These are phyloP conservation scores for Meliscaeva auricollis DNA, from an alignment of 2,888 invertebrate species.

Conservation along the genomic window DNA sequence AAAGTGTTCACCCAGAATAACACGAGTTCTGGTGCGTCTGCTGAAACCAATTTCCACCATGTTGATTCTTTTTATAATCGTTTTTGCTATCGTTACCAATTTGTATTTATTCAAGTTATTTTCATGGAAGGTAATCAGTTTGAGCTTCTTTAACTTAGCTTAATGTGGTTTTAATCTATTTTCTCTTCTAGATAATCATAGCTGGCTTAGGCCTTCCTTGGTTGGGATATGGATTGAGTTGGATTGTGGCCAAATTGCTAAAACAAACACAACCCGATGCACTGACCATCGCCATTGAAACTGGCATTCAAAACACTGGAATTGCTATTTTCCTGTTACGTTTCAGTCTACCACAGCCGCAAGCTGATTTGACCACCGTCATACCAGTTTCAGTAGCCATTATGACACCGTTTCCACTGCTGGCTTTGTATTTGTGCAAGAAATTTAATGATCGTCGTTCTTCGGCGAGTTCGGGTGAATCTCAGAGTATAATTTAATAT, in stretches of 20 bases:
- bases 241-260: slow-evolving; percentile 86
- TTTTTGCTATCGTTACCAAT: slow-evolving; percentile 95
- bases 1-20: slow-evolving; percentile 88
- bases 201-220: slow-evolving; percentile 93
- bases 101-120: slow-evolving; percentile 94
- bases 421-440: slow-evolving; percentile 85
- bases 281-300: slow-evolving; percentile 96
- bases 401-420: slow-evolving; percentile 96
- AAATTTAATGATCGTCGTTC: slow-evolving; percentile 74
- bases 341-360: slow-evolving; percentile 92
- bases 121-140: slow-evolving; percentile 90
- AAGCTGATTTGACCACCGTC: slow-evolving; percentile 95
- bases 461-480: slow-evolving; percentile 7
- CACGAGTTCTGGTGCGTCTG: slow-evolving; percentile 90
- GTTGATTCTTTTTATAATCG: slow-evolving; percentile 92
- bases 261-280: slow-evolving; percentile 88
- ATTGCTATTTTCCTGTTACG: slow-evolving; percentile 94
- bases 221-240: slow-evolving; percentile 91
- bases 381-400: slow-evolving; percentile 96
- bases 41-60: slow-evolving; percentile 93
- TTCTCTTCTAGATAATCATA: slow-evolving; percentile 88
- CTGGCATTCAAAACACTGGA: slow-evolving; percentile 97
- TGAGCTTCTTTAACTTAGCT: slow-evolving; percentile 9
- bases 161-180: not conserved
- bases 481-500: slow-evolving; percentile 44